Evolutionary conservation across 2,113 vertebrate genomes (phyloP), one percentile per base, ranked within the genome.

Genomic region (Plecotus auritus): DNA sequence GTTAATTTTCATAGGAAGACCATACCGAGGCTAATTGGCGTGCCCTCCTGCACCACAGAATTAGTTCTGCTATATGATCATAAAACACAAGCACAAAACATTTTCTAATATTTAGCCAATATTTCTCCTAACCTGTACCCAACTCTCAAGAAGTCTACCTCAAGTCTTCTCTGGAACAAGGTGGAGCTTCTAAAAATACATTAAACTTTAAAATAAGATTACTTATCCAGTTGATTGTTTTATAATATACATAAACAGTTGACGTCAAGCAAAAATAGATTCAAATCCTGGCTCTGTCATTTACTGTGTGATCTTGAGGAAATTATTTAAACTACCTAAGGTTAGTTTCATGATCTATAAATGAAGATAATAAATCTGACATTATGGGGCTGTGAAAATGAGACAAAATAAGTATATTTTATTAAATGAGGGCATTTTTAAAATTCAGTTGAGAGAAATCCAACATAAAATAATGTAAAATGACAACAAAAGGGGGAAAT

Each of bases 1-100:
- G 93, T 69, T 94, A 80, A 94, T 91, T 95, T 95, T 86, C 87
- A 86, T 13, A 96, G 74, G 88, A 85, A 59, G 42, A 91, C 64
- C 45, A 81, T 72, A 87, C n/a, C 66, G 49, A 93, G 11, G 92
- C 42, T 93, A 86, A 86, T 56, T 95, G 89, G 88, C 54, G 82
- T 84, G 93, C 42, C 83, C 42, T 88, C 67, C 91, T 86, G 16
- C 4, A 70, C 30, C 26, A 40, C 45, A 72, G 82, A 81, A 95
- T 84, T 84, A 23, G 74, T 85, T 80, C 66, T 84, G n/a, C 49
- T 61, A 4, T 35, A 32, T 54, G 85, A n/a, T 81, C 81, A 56
- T 12, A 37, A 84, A 76, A 86, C 35, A 61, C 28, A 77, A 92
- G 49, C 35, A 90, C 49, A 56, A 67, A 64, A 78, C 0, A 30